A percentile compares a stretch with the other conserved stretches of the same genome.
phyloP scores from a whole-genome alignment of 2,113 vertebrate species.

The Zootoca vivipara region DNA sequence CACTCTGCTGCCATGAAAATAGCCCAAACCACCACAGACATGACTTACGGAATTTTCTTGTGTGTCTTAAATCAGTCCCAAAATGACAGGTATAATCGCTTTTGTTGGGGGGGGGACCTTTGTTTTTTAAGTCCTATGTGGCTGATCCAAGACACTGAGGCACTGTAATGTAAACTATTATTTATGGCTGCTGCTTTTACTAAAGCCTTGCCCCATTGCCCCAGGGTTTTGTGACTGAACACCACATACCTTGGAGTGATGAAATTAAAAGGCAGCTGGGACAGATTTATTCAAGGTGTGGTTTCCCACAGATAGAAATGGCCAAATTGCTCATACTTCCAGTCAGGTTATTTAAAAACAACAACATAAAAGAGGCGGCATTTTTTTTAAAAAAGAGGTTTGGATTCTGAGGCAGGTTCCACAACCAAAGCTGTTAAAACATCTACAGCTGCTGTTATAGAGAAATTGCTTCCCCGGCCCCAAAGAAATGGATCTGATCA shows the following conservation, averaged over 20 bases:
- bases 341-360: constrained; percentile 3
- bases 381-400: constrained; percentile 12
- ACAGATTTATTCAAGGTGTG: constrained; percentile 59
- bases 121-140: background rate
- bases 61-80: constrained; percentile 20
- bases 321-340: constrained; percentile 39
- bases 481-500: background rate
- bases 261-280: constrained; percentile 61
- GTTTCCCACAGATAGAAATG: constrained; percentile 44
- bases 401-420: constrained; percentile 22
- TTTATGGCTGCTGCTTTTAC: constrained; percentile 40
- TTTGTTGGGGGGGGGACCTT: background rate
- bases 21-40: background rate
- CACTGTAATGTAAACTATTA: constrained; percentile 40
- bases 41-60: constrained; percentile 10
- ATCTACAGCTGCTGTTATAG: background rate
- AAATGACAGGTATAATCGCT: constrained; percentile 28
- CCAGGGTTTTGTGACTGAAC: constrained; percentile 54
- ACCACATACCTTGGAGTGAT: constrained; percentile 63
- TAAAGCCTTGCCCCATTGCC: constrained; percentile 36
- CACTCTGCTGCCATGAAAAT: constrained; percentile 20
- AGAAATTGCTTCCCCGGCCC: constrained; percentile 1
- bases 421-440: constrained; percentile 35
- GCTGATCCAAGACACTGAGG: constrained; percentile 44
- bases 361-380: background rate